These are phyloP conservation scores for Engystomops pustulosus DNA, from an alignment of 2,113 vertebrate species.

Conservation along the genomic window DNA sequence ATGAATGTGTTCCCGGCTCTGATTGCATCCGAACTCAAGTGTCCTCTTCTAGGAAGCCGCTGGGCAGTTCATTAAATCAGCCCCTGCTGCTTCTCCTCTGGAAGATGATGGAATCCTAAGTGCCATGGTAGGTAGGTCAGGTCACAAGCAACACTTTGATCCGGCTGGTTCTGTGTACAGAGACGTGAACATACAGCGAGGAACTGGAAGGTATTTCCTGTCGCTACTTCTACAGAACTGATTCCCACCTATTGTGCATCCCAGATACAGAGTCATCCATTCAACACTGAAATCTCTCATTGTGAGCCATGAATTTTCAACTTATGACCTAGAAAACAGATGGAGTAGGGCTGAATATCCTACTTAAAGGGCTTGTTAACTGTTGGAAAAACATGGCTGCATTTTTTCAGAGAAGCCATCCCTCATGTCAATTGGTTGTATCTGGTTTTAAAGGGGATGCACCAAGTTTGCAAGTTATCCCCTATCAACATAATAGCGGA, in stretches of 20 bases:
- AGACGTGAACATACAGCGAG: conserved; percentile 25
- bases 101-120: conserved; percentile 41
- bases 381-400: no score
- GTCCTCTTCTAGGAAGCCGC: conserved; percentile 38
- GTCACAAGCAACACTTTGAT: conserved; percentile 48
- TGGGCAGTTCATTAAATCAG: conserved; percentile 54
- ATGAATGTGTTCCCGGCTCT: conserved; percentile 30
- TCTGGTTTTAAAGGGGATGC: no score
- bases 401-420: no score
- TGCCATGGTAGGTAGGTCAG: conserved; percentile 40
- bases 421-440: no score
- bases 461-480: no score
- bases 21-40: conserved; percentile 24
- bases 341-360: not conserved
- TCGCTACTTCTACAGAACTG: not conserved
- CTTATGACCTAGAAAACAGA: conserved; percentile 1
- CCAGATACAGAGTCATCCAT: conserved; percentile 4
- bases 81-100: conserved; percentile 52
- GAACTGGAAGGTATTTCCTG: conserved; percentile 38
- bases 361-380: no score
- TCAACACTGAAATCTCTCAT: not conserved
- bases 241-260: conserved; percentile 13
- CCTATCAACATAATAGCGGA: no score
- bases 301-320: not conserved
- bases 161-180: conserved; percentile 22